These are phyloP conservation scores for Mesochorus sp. DNA, from an alignment of 2,888 invertebrate genomes.

Conservation along the genomic window DNA sequence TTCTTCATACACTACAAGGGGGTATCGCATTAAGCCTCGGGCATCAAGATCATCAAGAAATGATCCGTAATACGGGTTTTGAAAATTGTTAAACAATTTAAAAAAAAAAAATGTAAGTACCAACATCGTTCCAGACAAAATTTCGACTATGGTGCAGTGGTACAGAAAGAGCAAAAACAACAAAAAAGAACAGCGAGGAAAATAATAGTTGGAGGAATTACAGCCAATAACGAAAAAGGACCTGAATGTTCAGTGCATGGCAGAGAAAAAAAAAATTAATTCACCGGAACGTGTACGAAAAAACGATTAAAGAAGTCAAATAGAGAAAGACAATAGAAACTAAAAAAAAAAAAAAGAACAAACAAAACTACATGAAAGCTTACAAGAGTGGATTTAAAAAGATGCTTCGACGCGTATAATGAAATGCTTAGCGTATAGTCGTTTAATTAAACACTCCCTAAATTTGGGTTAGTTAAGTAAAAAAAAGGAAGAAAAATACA, in stretches of 20 bases:
- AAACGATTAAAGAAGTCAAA: neutral
- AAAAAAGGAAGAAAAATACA: neutral
- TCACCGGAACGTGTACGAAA: conserved; percentile 12
- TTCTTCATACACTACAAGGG: conserved; percentile 97
- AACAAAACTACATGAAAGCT: too few relatives aligned
- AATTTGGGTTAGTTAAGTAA: conserved; percentile 13
- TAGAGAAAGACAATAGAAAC: neutral
- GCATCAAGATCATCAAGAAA: conserved; percentile 9
- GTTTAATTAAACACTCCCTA: conserved; percentile 31
- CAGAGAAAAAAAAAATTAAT: neutral
- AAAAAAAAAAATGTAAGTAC: neutral
- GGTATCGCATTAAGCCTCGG: conserved; percentile 84
- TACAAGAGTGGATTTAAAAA: conserved; percentile 22
- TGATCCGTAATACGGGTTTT: neutral
- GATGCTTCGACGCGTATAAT: conserved; percentile 55
- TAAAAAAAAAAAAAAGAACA: neutral
- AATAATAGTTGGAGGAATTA: too few relatives aligned
- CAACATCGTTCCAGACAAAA: neutral
- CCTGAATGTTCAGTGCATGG: neutral
- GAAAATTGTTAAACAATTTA: neutral
- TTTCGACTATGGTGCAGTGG: neutral
- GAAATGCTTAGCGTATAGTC: conserved; percentile 57
- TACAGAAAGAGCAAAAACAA: neutral
- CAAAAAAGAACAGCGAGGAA: neutral
- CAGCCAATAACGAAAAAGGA: neutral